Evolutionary conservation across 2,113 vertebrate genomes (phyloP).

Genomic region (Sarotherodon lohbergeri): DNA sequence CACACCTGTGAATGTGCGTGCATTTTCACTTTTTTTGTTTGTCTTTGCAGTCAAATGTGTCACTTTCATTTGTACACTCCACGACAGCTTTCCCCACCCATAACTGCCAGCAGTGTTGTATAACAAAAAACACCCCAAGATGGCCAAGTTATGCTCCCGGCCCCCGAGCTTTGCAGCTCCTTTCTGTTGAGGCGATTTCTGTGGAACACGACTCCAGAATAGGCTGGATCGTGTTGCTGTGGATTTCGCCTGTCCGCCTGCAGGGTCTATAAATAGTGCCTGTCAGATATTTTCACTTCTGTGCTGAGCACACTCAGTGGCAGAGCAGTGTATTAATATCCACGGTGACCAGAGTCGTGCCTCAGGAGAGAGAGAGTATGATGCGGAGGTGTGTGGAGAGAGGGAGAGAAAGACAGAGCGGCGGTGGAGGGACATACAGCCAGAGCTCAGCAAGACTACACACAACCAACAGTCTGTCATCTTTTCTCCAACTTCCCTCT

Average conservation of each 20-base stretch:
- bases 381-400: constrained; percentile 17
- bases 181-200: constrained; percentile 38
- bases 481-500: constrained; percentile 17
- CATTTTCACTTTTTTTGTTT: background rate
- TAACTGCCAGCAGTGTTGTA: constrained; percentile 11
- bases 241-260: constrained; percentile 65
- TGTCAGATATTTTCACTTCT: constrained; percentile 73
- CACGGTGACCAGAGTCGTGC: constrained; percentile 62
- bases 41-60: constrained; percentile 5
- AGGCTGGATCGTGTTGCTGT: constrained; percentile 56
- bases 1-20: constrained; percentile 49
- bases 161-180: constrained; percentile 16
- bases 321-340: constrained; percentile 72
- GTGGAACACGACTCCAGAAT: constrained; percentile 53
- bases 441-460: constrained; percentile 18
- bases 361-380: constrained; percentile 24
- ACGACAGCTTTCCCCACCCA: constrained; percentile 4
- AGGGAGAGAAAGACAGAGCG: background rate
- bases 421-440: background rate
- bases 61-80: constrained; percentile 7
- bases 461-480: constrained; percentile 36
- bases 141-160: constrained; percentile 36
- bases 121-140: background rate
- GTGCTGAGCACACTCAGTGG: constrained; percentile 56
- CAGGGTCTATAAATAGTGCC: constrained; percentile 73